A percentile compares a stretch with the other conserved stretches of the same genome.
Evolutionary conservation across 2,113 vertebrate genomes (phyloP).

Genomic region (Eclectus roratus): DNA sequence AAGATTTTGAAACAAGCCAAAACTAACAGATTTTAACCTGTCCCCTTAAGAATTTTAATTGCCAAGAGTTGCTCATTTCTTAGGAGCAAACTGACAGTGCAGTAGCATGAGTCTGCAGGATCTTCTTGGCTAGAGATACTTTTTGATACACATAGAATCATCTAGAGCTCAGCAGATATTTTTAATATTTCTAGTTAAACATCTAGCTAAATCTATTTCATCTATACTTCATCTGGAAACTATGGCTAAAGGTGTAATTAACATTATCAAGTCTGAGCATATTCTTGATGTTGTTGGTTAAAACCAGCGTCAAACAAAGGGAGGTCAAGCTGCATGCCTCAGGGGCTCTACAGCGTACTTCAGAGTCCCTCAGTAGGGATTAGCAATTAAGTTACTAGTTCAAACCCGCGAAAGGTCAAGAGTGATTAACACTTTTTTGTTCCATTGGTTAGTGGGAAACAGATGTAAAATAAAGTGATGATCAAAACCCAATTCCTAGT

Average conservation of each 20-base stretch:
- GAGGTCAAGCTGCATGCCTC: background rate
- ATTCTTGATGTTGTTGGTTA: background rate
- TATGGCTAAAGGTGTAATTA: background rate
- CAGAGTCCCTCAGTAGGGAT: background rate
- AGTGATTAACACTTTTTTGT: constrained; percentile 29
- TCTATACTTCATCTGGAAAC: background rate
- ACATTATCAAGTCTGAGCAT: background rate
- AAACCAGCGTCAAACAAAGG: background rate
- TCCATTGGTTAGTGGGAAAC: constrained; percentile 22
- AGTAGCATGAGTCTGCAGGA: background rate
- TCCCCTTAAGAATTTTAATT: constrained; percentile 42
- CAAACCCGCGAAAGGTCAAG: constrained; percentile 34
- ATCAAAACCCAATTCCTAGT: constrained; percentile 50
- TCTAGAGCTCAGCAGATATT: background rate
- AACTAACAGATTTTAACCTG: constrained; percentile 36
- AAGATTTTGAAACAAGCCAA: constrained; percentile 37
- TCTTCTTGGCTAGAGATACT: background rate
- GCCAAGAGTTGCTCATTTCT: background rate
- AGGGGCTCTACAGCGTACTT: background rate
- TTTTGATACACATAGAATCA: constrained; percentile 2
- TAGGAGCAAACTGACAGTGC: background rate
- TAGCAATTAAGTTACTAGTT: constrained; percentile 31
- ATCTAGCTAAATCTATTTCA: background rate
- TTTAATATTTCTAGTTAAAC: background rate
- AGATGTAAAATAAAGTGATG: constrained; percentile 47